Base-by-base conservation (phyloP, 2,113 vertebrate genomes). In the Cygnus atratus region DNA sequence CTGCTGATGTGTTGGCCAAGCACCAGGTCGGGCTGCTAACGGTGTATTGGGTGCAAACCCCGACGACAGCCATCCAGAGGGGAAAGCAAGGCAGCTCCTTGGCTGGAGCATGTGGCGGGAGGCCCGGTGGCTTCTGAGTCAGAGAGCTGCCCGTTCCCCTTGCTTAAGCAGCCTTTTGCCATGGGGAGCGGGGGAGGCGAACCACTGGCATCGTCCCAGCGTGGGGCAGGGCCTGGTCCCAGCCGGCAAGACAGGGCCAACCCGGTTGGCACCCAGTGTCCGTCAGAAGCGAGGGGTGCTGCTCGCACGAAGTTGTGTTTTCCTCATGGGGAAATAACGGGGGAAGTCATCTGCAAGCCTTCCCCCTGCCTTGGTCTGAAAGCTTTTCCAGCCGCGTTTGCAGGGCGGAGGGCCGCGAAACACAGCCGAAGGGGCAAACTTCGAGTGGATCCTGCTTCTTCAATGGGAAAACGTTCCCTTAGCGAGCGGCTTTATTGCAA, bases 101-200 rank as follows among this genome's bases (percentile, higher is more conserved):
- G 28, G 37, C 59, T 26, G 3, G 7, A 63, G 11, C 5, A 5
- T 24, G 55, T 6, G 43, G n/a, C 0, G 3, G 41, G 13, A 18
- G 43, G 43, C 43, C 41, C 11, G 4, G 31, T 15, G 39, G 6
- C 57, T 48, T 22, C 46, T 48, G 46, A 21, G 46, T 48, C 46
- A 48, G 10, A 21, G 37, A 3, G 28, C 11, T 7, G 26, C 26
- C 57, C 15, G 3, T 39, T 72, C 50, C 39, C 54, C 48, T 21
- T 29, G 3, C 18, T 58, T 41, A 33, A 5, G 10, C 59, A 29
- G 28, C 46, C 50, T 78, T 73, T 58, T 8, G 28, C 29, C 37
- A 6, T 2, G 21, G 54, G 54, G 68, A 92, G 39, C 0, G 0
- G 20, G 4, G 15, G 3, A 52, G 13, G 35, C 0, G 2, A 58